A percentile compares a stretch with the other conserved stretches of the same genome.
phyloP scores from a whole-genome alignment of 2,797 vertebrate species.

The Spinibarbus caldwelli region DNA sequence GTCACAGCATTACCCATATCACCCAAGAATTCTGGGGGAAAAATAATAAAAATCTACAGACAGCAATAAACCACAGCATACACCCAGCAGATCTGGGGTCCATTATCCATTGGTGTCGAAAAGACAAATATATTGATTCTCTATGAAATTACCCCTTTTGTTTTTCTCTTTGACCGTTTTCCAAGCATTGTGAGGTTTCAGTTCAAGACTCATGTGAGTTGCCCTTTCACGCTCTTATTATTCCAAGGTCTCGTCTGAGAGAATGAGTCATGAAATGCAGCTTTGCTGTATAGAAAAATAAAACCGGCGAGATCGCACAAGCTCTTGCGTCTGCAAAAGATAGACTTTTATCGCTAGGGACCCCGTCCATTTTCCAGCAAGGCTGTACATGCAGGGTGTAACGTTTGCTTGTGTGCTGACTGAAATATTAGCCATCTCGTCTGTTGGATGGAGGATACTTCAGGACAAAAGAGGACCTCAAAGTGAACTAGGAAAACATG shows the following conservation, averaged over 20 bases:
- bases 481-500: slow-evolving; percentile 68
- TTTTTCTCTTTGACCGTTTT: slow-evolving; percentile 62
- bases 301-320: slow-evolving; percentile 30
- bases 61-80: slow-evolving; percentile 65
- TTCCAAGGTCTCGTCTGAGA: slow-evolving; percentile 40
- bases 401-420: slow-evolving; percentile 53
- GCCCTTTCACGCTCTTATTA: slow-evolving; percentile 41
- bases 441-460: slow-evolving; percentile 59
- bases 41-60: slow-evolving; percentile 67
- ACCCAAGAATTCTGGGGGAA: slow-evolving; percentile 68
- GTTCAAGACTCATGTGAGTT: slow-evolving; percentile 46
- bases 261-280: slow-evolving; percentile 47
- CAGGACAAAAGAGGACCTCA: slow-evolving; percentile 66
- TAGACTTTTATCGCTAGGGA: slow-evolving; percentile 24
- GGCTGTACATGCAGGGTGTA: slow-evolving; percentile 62
- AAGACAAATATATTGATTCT: slow-evolving; percentile 67
- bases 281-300: slow-evolving; percentile 46
- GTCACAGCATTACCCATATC: slow-evolving; percentile 72
- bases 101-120: slow-evolving; percentile 69
- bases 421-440: slow-evolving; percentile 64
- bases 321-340: not conserved
- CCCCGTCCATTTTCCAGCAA: slow-evolving; percentile 34
- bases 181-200: slow-evolving; percentile 51
- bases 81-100: slow-evolving; percentile 71
- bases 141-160: slow-evolving; percentile 66